Conservation (phyloP, 2,113 vertebrate genomes). For the Spizaetus ornatus region DNA sequence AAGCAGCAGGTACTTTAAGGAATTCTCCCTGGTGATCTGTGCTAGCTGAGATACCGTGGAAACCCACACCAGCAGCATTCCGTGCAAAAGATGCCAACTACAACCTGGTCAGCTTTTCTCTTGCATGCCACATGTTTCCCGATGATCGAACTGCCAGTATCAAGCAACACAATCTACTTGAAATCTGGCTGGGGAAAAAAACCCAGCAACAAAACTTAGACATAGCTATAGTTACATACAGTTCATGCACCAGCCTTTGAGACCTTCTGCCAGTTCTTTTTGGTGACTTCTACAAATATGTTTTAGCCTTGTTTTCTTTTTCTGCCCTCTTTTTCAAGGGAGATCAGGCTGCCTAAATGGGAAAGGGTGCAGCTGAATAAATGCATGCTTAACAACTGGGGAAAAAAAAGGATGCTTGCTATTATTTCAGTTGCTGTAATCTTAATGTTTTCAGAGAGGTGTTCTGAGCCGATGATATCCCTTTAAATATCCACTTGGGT, state of each 20-base stretch:
- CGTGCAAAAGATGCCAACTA: not conserved
- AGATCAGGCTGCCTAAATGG: not conserved
- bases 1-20: not conserved
- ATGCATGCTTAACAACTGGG: not conserved
- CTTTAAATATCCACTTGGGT: not conserved
- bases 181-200: not conserved
- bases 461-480: not conserved
- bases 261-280: not conserved
- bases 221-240: not conserved
- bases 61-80: not conserved
- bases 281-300: not conserved
- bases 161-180: not conserved
- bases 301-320: not conserved
- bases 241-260: not conserved
- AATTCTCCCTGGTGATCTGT: not conserved
- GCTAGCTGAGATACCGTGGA: not conserved
- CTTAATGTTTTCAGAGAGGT: not conserved
- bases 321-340: not conserved
- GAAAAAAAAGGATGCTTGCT: not conserved
- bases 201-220: not conserved
- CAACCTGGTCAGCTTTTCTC: not conserved
- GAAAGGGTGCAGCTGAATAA: not conserved
- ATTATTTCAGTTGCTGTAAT: not conserved
- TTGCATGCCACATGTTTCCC: accelerated
- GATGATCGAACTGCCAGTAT: not conserved